Evolutionary conservation across 2,797 vertebrate genomes (phyloP), one percentile per base, ranked within the genome.

Genomic region (Enteromius afrohamiltoni): DNA sequence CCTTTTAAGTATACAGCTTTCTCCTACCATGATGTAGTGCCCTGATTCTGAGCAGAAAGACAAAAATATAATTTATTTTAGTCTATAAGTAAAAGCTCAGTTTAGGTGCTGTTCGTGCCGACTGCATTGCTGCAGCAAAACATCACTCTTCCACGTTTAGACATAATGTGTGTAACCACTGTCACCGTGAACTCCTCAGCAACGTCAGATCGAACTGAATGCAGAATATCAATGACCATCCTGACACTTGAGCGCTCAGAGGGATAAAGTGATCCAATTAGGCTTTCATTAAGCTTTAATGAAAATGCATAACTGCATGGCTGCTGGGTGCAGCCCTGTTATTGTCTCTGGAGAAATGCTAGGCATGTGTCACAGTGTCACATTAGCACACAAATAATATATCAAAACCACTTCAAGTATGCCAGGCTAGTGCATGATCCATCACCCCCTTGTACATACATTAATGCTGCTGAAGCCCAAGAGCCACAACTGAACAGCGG

Each of bases 231-330:
- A 88, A 86, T 88, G 79, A 82, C 75, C 69, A 83, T 60, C 34
- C 78, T 76, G 81, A 75, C 58, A 71, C 80, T 81, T 80, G 77
- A 83, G 80, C 21, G 62, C 83, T 80, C 83, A 77, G 87, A 88
- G 79, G 82, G 71, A 85, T 80, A 86, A 88, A 86, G 80, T 86
- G 87, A 85, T 86, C 79, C 85, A 88, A 85, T 86, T 88, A 88
- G 71, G 83, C 84, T 85, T 86, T 85, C 77, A 86, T 88, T 86
- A 83, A 83, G 87, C 76, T 88, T 85, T 86, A 88, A 83, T 88
- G 74, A 86, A 86, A 86, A 86, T 67, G 80, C 80, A 86, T 83
- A 85, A 85, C 85, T 86, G 74, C 84, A 69, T 83, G 75, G 85
- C 80, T 83, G 79, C 77, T 71, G 80, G 73, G 83, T 84, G 62